Conservation (phyloP, 2,113 vertebrate species). For the Pipra filicauda region DNA sequence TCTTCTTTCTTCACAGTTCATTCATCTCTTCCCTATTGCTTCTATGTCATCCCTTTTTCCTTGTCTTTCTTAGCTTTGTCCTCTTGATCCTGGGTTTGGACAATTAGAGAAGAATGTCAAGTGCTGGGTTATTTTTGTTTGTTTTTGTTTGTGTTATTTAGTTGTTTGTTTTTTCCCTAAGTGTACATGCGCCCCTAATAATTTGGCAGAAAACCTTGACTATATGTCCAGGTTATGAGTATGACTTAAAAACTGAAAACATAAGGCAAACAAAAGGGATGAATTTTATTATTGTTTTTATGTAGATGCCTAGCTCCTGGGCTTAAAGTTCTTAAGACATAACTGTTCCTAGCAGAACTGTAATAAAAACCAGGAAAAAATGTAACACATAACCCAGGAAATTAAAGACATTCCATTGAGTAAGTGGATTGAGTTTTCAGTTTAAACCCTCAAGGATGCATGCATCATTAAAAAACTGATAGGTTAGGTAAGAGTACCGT, state of each 20-base stretch:
- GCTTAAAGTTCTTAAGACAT: background rate
- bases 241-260: background rate
- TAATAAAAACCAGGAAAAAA: slow-evolving; percentile 25
- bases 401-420: slow-evolving; percentile 40
- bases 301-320: background rate
- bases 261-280: background rate
- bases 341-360: background rate
- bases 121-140: background rate
- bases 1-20: background rate
- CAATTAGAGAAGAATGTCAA: background rate
- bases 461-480: slow-evolving; percentile 13
- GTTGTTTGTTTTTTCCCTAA: background rate
- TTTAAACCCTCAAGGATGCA: slow-evolving; percentile 19
- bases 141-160: background rate
- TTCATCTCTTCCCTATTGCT: background rate
- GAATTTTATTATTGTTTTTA: background rate
- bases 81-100: background rate
- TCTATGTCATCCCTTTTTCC: background rate
- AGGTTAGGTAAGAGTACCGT: slow-evolving; percentile 25
- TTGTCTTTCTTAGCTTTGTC: background rate
- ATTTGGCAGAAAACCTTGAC: background rate
- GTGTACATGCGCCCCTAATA: background rate
- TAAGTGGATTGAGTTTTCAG: background rate
- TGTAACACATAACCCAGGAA: slow-evolving; percentile 49
- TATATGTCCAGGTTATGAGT: background rate